phyloP scores from a whole-genome alignment of 1,140 invertebrate genomes.

The Ceratina australensis region DNA sequence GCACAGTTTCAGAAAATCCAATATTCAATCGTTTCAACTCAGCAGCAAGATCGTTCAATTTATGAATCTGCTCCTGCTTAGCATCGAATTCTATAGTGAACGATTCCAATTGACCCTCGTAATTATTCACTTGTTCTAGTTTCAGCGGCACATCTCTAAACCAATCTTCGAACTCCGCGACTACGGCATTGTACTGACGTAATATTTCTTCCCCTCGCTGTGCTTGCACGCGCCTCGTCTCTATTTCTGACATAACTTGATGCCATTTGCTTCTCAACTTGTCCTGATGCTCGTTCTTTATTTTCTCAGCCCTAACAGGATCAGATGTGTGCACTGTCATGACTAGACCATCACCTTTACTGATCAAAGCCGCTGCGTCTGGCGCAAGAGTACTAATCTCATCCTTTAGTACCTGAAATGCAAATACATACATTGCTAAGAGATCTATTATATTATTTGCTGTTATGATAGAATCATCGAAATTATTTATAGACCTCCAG shows the following conservation, averaged over 20 bases:
- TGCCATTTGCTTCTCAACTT: conserved; percentile 84
- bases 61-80: conserved; percentile 78
- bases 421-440: conserved; percentile 13
- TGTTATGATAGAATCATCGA: conserved; percentile 4
- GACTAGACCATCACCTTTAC: conserved; percentile 88
- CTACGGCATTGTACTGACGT: conserved; percentile 77
- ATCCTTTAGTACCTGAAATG: conserved; percentile 81
- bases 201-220: conserved; percentile 81
- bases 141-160: conserved; percentile 78
- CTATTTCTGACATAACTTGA: conserved; percentile 84
- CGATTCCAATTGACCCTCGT: conserved; percentile 78
- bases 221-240: conserved; percentile 80
- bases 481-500: conserved; percentile 80
- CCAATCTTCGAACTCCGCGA: conserved; percentile 79
- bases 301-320: conserved; percentile 80
- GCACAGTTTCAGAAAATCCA: conserved; percentile 71
- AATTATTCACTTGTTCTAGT: conserved; percentile 81
- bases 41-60: conserved; percentile 77
- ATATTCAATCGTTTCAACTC: conserved; percentile 78
- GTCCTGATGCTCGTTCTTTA: conserved; percentile 82
- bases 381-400: conserved; percentile 85
- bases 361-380: conserved; percentile 89
- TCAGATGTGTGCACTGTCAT: conserved; percentile 82
- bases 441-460: neutral
- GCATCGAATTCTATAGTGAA: conserved; percentile 78